Evolutionary conservation across 2,113 vertebrate genomes (phyloP).

Genomic region (Oreochromis spilurus): DNA sequence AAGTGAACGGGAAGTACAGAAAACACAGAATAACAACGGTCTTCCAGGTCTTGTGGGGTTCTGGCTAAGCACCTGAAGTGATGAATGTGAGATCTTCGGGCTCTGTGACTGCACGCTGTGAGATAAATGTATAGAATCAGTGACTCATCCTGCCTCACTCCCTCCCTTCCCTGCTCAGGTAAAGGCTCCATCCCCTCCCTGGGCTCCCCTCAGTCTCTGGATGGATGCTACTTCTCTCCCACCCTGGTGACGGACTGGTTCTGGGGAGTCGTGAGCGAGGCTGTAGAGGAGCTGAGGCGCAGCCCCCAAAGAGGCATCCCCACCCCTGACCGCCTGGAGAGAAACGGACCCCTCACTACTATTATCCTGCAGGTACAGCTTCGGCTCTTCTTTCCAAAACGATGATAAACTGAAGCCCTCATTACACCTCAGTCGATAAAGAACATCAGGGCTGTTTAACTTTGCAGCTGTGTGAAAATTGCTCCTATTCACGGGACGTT

Average conservation of each 20-base stretch:
- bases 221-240: conserved; percentile 77
- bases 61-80: background rate
- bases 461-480: background rate
- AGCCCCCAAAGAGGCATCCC: conserved; percentile 76
- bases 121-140: background rate
- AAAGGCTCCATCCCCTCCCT: conserved; percentile 60
- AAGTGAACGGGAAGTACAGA: background rate
- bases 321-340: conserved; percentile 69
- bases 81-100: background rate
- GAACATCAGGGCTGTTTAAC: background rate
- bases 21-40: background rate
- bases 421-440: background rate
- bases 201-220: conserved; percentile 66
- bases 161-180: background rate
- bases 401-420: background rate
- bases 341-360: conserved; percentile 75
- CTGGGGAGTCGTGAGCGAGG: conserved; percentile 69
- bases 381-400: background rate
- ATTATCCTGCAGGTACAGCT: conserved; percentile 68
- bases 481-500: background rate
- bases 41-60: background rate
- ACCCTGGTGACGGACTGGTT: conserved; percentile 77
- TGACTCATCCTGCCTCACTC: background rate
- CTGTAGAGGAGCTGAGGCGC: conserved; percentile 68
- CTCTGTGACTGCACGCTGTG: background rate